Percentiles rank a stretch among this genome's conserved stretches.
Evolutionary conservation across 2,113 vertebrate genomes (phyloP).

Genomic region (Athene cunicularia): DNA sequence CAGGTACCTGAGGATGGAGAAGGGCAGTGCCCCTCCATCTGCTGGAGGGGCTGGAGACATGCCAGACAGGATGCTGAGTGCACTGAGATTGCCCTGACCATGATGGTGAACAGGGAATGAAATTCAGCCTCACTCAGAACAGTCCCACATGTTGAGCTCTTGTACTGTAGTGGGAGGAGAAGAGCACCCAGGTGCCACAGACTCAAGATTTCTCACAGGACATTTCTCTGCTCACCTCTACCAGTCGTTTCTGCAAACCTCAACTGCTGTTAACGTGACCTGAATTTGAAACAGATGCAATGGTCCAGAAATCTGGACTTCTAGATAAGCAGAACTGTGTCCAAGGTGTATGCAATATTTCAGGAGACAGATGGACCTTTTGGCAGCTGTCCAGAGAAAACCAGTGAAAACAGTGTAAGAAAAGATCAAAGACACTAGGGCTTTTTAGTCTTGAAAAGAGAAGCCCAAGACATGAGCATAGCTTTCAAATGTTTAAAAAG

Average conservation of each 20-base stretch:
- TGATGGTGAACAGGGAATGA: background rate
- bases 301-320: background rate
- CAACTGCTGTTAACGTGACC: background rate
- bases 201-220: background rate
- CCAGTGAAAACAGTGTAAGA: background rate
- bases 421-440: constrained; percentile 30
- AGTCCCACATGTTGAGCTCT: background rate
- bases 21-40: background rate
- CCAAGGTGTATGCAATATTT: background rate
- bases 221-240: background rate
- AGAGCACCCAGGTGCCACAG: background rate
- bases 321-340: background rate
- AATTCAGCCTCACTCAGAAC: background rate
- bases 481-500: constrained; percentile 33
- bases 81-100: background rate
- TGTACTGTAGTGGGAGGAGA: background rate
- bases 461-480: background rate
- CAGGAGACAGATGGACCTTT: background rate
- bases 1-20: background rate
- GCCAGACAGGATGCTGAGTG: background rate
- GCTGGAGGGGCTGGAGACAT: background rate
- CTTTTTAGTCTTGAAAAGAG: background rate
- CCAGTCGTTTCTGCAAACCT: background rate
- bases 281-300: constrained; percentile 2
- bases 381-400: constrained; percentile 17